Conservation (phyloP, 2,113 vertebrate species). For the Cnemophilus loriae region DNA sequence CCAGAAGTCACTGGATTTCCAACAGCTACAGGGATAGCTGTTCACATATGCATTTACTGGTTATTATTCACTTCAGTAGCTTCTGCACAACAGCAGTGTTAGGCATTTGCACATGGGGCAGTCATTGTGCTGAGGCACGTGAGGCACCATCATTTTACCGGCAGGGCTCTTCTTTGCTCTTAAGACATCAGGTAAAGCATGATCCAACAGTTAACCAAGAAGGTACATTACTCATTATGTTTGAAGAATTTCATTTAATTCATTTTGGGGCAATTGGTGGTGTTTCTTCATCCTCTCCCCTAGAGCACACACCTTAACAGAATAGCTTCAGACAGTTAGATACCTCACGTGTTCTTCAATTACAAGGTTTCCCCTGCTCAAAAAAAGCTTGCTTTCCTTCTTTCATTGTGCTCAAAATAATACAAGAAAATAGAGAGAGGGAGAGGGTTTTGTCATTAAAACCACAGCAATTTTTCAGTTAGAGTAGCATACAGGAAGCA, state of each 20-base stretch:
- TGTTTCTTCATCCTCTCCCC: background rate
- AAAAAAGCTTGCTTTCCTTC: background rate
- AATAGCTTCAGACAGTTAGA: background rate
- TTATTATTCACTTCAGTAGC: background rate
- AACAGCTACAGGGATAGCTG: fast-evolving
- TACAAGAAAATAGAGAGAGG: background rate
- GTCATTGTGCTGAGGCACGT: fast-evolving
- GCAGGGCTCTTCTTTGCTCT: background rate
- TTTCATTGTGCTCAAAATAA: background rate
- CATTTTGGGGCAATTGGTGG: background rate
- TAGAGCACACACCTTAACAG: background rate
- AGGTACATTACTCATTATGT: background rate
- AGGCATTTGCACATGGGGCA: background rate
- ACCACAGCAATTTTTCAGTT: background rate
- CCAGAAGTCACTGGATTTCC: background rate
- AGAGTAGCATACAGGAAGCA: background rate
- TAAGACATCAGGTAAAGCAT: background rate
- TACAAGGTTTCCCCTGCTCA: background rate
- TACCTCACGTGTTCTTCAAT: background rate
- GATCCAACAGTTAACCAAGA: background rate
- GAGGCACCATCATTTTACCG: background rate
- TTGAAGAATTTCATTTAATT: background rate
- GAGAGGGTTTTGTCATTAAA: background rate
- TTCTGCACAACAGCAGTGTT: background rate
- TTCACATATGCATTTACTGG: background rate